A percentile compares a stretch with the other conserved stretches of the same genome.
phyloP scores from a whole-genome alignment of 2,888 invertebrate species.

The Spatulosminthurus flaviceps region DNA sequence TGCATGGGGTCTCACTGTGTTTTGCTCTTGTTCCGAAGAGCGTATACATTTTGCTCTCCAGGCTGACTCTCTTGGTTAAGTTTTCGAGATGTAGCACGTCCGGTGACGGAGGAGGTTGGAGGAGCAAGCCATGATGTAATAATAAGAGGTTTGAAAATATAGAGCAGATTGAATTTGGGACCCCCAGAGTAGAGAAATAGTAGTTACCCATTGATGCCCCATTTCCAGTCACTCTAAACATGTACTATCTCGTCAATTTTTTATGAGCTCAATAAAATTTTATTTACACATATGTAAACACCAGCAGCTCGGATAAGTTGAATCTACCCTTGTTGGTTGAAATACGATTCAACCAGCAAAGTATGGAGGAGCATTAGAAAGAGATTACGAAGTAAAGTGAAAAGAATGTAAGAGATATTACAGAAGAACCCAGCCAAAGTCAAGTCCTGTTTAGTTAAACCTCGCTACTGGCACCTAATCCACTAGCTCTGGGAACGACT shows the following conservation, averaged over 20 bases:
- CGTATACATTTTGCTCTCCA: too few relatives aligned
- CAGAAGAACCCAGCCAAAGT: background rate
- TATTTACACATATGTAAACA: constrained; percentile 29
- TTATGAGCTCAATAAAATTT: constrained; percentile 43
- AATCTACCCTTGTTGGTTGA: background rate
- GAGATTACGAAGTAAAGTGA: too few relatives aligned
- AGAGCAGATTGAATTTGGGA: constrained; percentile 21
- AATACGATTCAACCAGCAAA: too few relatives aligned
- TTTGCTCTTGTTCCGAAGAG: too few relatives aligned
- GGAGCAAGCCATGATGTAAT: background rate
- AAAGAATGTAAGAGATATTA: too few relatives aligned
- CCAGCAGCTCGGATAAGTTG: constrained; percentile 19
- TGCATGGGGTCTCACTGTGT: too few relatives aligned
- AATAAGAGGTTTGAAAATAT: background rate
- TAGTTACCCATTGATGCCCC: constrained; percentile 33
- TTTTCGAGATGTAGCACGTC: background rate
- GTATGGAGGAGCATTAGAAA: too few relatives aligned
- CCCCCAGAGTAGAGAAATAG: constrained; percentile 1
- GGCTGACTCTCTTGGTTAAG: too few relatives aligned
- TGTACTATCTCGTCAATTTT: constrained; percentile 41
- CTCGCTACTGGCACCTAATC: too few relatives aligned
- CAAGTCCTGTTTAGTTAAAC: background rate
- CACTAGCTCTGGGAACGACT: too few relatives aligned
- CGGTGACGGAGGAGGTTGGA: background rate
- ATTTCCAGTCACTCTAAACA: constrained; percentile 18